Base-by-base conservation (phyloP, 2,888 invertebrate species). In the Byasa hedistus region DNA sequence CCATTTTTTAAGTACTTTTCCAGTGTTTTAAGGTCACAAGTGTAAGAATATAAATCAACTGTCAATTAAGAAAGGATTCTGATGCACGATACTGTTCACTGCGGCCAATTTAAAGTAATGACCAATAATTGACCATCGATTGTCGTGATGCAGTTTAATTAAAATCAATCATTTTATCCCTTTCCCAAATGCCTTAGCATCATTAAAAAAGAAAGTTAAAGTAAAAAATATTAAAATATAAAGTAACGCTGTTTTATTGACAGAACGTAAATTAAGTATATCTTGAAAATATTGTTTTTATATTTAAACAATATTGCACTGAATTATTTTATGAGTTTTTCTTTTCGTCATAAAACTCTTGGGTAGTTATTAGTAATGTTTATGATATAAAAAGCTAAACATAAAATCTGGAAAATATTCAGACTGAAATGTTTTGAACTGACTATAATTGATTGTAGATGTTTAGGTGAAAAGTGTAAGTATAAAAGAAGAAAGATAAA, bases 111-210 rank as follows among this genome's bases (percentile, higher is more conserved):
- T 65, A 68, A 36, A 21, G 27, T 62, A 54, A 65, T 61, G 48
- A 72, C 68, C 66, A 70, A 73, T 84, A 84, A 86, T 86, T 86
- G 83, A 74, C 71, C 73, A 77, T 75, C 83, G 79, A 83, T 87
- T 81, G 82, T 76, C 72, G 75, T 75, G 73, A 70, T 73, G 75
- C 79, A 70, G 74, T 78, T 79, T 83, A 83, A 87, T 87, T 83
- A 81, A 80, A 78, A 76, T 68, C 85, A 84, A 84, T 86, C 81
- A 82, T 70, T 70, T 71, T 73, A 75, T 76, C 75, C 73, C 70
- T 79, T 64, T 22, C 52, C 51, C 48, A 66, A 17, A 60, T 44
- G 39, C 57, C 51, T 64, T 10, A 54, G 23, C 52, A 61, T 54
- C 3, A 48, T 48, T 48, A 8, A 54, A 54, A 54, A 54, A 22